Conservation (phyloP, 1,140 invertebrate species). For the Cylas formicarius region DNA sequence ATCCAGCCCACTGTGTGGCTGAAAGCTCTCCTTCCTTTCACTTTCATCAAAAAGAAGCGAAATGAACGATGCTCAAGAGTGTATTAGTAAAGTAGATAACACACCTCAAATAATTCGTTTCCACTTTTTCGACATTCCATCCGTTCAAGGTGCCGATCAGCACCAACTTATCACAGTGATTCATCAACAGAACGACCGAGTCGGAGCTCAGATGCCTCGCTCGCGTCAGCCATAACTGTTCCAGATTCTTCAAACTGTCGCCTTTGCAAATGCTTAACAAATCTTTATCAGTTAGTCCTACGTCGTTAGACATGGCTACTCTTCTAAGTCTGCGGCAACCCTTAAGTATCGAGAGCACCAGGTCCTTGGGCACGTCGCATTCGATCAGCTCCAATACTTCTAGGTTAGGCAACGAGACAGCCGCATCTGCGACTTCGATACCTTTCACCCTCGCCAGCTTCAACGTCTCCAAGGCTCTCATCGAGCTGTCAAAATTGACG, state of each 20-base stretch:
- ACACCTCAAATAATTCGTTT: slow-evolving; percentile 54
- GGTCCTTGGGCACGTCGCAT: slow-evolving; percentile 48
- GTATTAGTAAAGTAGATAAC: slow-evolving; percentile 43
- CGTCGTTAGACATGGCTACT: slow-evolving; percentile 51
- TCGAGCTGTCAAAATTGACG: too few relatives aligned
- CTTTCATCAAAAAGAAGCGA: slow-evolving; percentile 18
- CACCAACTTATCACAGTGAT: slow-evolving; percentile 53
- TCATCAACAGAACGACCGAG: slow-evolving; percentile 55
- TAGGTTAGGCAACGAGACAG: slow-evolving; percentile 47
- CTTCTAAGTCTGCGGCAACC: slow-evolving; percentile 51
- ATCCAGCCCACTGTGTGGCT: too few relatives aligned
- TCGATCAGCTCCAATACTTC: slow-evolving; percentile 56
- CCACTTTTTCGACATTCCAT: slow-evolving; percentile 55
- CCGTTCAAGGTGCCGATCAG: slow-evolving; percentile 55
- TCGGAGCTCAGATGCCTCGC: slow-evolving; percentile 52
- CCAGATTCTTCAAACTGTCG: slow-evolving; percentile 39
- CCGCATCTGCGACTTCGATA: too few relatives aligned
- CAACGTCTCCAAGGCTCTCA: too few relatives aligned
- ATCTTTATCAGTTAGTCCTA: slow-evolving; percentile 54
- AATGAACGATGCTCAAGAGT: slow-evolving; percentile 28
- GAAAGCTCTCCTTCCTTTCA: too few relatives aligned
- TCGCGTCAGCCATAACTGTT: slow-evolving; percentile 58
- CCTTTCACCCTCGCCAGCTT: too few relatives aligned
- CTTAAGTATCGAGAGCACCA: slow-evolving; percentile 52
- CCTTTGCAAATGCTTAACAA: slow-evolving; percentile 47